These are phyloP conservation scores for Lepilemur septentrionalis DNA, from an alignment of 2,797 vertebrate species.

Conservation along the genomic window DNA sequence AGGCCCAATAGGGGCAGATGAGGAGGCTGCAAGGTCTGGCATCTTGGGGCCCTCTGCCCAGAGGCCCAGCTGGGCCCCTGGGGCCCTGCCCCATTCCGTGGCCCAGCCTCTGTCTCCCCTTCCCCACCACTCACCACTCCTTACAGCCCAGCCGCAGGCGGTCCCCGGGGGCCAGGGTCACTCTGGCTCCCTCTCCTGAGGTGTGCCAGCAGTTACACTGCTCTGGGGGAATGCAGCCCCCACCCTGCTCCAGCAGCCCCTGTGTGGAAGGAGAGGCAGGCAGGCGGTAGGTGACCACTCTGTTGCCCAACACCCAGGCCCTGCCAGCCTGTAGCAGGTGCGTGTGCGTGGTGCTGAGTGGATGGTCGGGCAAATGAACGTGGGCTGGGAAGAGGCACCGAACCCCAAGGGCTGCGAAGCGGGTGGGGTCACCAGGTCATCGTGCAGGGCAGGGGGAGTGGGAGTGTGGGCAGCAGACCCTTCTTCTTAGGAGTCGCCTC, in stretches of 20 bases:
- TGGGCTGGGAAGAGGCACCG: neutral
- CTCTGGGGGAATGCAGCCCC: slow-evolving; percentile 85
- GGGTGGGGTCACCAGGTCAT: accelerated
- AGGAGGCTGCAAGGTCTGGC: neutral
- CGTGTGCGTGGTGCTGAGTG: accelerated
- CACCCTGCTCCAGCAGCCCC: slow-evolving; percentile 90
- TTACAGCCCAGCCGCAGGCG: slow-evolving; percentile 88
- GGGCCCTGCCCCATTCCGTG: accelerated
- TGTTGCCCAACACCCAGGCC: accelerated
- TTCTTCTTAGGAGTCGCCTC: neutral
- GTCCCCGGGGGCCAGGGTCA: slow-evolving; percentile 84
- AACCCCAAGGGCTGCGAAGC: neutral
- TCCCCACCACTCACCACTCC: slow-evolving; percentile 86
- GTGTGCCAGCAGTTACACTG: slow-evolving; percentile 88
- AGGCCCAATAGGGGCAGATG: neutral
- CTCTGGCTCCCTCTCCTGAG: slow-evolving; percentile 63
- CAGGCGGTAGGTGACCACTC: neutral
- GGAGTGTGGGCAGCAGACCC: neutral
- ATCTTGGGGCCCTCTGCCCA: neutral
- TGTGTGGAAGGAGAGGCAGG: neutral
- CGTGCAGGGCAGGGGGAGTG: accelerated
- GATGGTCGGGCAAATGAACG: accelerated
- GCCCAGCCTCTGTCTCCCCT: neutral
- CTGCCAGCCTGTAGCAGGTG: neutral
- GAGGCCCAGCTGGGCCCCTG: neutral